Evolutionary conservation across 2,113 vertebrate species (phyloP).

Genomic region (Actinemys pallida): DNA sequence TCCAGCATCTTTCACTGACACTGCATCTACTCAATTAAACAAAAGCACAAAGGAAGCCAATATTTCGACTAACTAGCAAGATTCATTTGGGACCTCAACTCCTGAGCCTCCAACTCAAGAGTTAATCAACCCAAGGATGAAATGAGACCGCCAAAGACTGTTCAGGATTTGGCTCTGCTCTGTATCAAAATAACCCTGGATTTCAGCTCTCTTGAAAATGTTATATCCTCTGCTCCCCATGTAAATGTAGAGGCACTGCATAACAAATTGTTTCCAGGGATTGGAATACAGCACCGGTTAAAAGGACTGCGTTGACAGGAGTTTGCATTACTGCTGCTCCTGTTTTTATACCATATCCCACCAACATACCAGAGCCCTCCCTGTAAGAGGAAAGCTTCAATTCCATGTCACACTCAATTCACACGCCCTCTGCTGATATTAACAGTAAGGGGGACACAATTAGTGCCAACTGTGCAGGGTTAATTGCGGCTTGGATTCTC

Average conservation of each 20-base stretch:
- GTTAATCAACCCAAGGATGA: neutral
- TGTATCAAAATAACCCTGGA: neutral
- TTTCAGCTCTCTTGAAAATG: neutral
- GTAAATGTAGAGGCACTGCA: neutral
- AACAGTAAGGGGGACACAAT: neutral
- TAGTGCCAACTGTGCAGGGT: neutral
- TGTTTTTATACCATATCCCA: neutral
- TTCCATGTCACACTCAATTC: neutral
- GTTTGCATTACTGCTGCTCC: neutral
- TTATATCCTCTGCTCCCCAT: neutral
- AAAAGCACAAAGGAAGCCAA: neutral
- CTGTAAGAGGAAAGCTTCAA: neutral
- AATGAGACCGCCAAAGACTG: neutral
- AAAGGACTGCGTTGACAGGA: neutral
- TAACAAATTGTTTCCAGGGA: neutral
- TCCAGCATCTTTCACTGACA: neutral
- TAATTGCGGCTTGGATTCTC: neutral
- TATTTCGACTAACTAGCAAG: neutral
- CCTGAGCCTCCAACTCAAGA: neutral
- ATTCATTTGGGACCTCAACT: neutral
- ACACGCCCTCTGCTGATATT: neutral
- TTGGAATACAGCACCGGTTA: neutral
- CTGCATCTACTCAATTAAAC: neutral
- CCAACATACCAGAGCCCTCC: neutral
- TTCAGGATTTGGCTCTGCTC: neutral